Evolutionary conservation across 1,140 invertebrate genomes (phyloP).

Genomic region (Papilio dardanus): DNA sequence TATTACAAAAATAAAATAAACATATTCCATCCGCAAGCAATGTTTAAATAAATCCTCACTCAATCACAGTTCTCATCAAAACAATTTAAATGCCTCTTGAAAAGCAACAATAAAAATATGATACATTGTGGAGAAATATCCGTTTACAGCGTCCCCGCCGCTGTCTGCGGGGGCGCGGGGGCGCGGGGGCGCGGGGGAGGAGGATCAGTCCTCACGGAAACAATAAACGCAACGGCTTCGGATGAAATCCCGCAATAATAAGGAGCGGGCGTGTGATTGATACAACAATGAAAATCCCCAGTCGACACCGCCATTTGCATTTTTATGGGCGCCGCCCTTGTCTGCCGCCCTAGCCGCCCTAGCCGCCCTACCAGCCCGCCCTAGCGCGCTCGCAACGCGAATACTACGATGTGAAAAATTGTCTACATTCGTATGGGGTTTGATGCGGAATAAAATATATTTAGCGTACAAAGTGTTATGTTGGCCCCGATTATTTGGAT

Average conservation of each 20-base stretch:
- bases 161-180: constrained; percentile 16
- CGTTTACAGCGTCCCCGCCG: constrained; percentile 45
- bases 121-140: constrained; percentile 35
- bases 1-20: background rate
- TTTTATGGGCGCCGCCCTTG: constrained; percentile 73
- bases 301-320: constrained; percentile 77
- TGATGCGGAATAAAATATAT: constrained; percentile 2
- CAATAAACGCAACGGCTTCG: constrained; percentile 66
- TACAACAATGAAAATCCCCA: constrained; percentile 70
- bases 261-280: constrained; percentile 72
- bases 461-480: background rate
- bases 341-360: constrained; percentile 42
- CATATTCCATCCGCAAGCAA: background rate
- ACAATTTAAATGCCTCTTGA: constrained; percentile 27
- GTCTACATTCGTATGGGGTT: constrained; percentile 33
- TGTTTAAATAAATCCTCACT: constrained; percentile 6
- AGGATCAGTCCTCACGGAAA: constrained; percentile 49
- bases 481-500: background rate
- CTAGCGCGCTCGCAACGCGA: background rate
- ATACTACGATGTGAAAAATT: constrained; percentile 36
- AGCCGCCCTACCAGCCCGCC: constrained; percentile 37
- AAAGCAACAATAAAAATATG: constrained; percentile 31
- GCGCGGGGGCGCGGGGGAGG: too few species aligned
- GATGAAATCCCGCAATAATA: constrained; percentile 75
- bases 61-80: constrained; percentile 16